Conservation (phyloP, 2,797 vertebrate species). For the Trichosurus vulpecula region DNA sequence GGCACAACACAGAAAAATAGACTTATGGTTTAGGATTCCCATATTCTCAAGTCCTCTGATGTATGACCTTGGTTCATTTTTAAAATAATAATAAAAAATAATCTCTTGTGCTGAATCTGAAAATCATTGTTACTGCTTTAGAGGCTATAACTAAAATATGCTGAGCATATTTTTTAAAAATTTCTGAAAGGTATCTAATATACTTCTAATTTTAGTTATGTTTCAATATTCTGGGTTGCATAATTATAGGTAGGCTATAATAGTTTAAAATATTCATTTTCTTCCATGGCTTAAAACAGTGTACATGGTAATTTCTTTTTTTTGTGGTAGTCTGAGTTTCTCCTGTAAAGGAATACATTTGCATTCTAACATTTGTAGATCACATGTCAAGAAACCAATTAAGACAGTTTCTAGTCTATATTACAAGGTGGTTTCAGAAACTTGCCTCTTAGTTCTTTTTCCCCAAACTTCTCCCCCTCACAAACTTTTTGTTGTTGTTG, state of each 20-base stretch:
- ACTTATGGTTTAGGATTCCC: constrained; percentile 66
- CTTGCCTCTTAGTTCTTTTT: background rate
- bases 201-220: constrained; percentile 29
- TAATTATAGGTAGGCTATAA: constrained; percentile 63
- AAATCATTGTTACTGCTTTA: constrained; percentile 65
- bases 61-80: constrained; percentile 50
- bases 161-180: constrained; percentile 41
- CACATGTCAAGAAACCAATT: background rate
- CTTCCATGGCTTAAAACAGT: background rate
- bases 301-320: background rate
- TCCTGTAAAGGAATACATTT: background rate
- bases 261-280: constrained; percentile 33
- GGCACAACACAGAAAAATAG: constrained; percentile 79
- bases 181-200: background rate
- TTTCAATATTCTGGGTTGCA: constrained; percentile 73
- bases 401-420: background rate
- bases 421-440: background rate
- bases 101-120: constrained; percentile 49
- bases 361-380: background rate
- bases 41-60: constrained; percentile 51
- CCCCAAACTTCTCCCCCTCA: background rate
- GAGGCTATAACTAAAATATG: constrained; percentile 27
- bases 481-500: background rate
- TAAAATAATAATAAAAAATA: constrained; percentile 53
- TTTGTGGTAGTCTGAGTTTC: background rate